phyloP scores from a whole-genome alignment of 2,797 vertebrate genomes.

The Mormyrus proboscirostris region DNA sequence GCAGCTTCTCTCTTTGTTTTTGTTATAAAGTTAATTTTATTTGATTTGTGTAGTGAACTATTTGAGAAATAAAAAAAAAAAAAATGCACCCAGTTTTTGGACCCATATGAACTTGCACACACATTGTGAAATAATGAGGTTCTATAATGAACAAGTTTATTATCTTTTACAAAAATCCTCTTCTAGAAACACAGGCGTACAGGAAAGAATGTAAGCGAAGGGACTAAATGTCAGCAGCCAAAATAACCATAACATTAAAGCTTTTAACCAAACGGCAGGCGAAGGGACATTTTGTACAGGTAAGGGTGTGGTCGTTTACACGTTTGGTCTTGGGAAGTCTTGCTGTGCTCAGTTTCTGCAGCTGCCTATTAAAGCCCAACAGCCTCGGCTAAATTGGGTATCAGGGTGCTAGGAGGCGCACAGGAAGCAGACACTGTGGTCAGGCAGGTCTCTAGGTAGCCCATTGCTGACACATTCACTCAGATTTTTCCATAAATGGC shows the following conservation, averaged over 20 bases:
- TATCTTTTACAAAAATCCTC: conserved; percentile 88
- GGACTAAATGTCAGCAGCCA: conserved; percentile 81
- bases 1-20: neutral
- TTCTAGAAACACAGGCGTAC: conserved; percentile 92
- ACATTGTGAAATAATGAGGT: conserved; percentile 19
- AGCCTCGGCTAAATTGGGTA: neutral
- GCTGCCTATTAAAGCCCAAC: neutral
- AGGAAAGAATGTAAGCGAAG: conserved; percentile 74
- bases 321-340: neutral
- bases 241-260: conserved; percentile 76
- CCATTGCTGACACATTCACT: neutral
- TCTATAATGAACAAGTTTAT: conserved; percentile 98
- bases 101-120: neutral
- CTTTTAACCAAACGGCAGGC: conserved; percentile 76
- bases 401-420: neutral
- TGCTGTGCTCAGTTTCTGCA: neutral
- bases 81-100: neutral
- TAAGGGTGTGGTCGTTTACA: neutral
- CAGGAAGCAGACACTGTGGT: neutral
- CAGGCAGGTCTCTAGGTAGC: neutral
- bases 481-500: neutral
- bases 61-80: neutral
- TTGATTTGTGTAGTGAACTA: neutral
- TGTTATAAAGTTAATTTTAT: neutral
- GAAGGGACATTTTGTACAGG: conserved; percentile 42